Base-by-base conservation (phyloP, 2,888 invertebrate species). In the Temnothorax unifasciatus region DNA sequence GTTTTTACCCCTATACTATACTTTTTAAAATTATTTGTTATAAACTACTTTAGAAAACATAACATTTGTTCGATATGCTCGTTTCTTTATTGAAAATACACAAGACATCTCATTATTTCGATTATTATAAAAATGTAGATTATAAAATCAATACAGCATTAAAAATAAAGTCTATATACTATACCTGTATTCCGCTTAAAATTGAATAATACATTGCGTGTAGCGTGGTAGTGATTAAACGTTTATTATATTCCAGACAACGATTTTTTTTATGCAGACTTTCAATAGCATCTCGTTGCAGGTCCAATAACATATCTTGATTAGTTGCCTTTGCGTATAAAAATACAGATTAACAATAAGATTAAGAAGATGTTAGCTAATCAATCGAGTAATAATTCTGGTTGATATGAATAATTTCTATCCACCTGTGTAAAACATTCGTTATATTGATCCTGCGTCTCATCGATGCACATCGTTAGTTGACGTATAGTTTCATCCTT, bases 391-490 rank as follows among this genome's bases (percentile, higher is more conserved):
- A 25, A 57, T 44, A 59, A 47, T 64, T 64, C 47, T 73, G 6
- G 11, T 68, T 29, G 4, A 38, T 50, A 76, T 38, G 41, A 83
- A 71, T 15, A 8, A 63, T 81, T 71, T n/a, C 13, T 52, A 71
- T 87, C 84, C 87, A 94, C 94, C 92, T 94, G 93, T 18, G 91
- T 88, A 54, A 92, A 94, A 84, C 94, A 94, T 79, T 94, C 92
- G 85, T 89, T 92, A 86, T 94, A 94, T 71, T 94, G 94, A 57
- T 89, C 90, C 86, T 94, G 92, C 41, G 91, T 92, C 86, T 94
- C 94, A 64, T 91, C 91, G 18, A 92, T 88, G 68, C 89, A 91
- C 47, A 93, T 77, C 74, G 87, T 90, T 85, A 94, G 86, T 59
- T 85, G 83, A 82, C 90, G 91, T 87, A 94, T 93, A 64, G 83